Evolutionary conservation across 2,797 vertebrate genomes (phyloP), one percentile per base, ranked within the genome.

Genomic region (Acipenser ruthenus): DNA sequence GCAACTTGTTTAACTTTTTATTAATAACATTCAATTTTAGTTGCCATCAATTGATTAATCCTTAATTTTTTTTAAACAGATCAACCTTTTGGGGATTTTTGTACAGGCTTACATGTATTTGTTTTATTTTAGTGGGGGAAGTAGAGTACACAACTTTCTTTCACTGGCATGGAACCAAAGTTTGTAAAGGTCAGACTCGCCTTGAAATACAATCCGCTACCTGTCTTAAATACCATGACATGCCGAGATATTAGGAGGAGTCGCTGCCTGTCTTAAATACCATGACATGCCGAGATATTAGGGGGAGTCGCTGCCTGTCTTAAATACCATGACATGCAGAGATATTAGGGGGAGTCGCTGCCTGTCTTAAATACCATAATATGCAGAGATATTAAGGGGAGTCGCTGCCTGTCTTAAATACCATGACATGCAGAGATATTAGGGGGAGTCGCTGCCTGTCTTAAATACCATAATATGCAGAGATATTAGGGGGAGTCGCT

Each of bases 141-240:
- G 37, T 37, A 37, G 3, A 37, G 37, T 37, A 37, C 37, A 37
- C 37, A 5, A 37, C 5, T 37, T 37, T 37, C 37, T n/a, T 13
- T 58, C 5, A 58, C 10, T 58, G 55, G 55, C 55, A 23, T 62
- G 23, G 2, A 15, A 50, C 37, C 58, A 48, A 50, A 9, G 3
- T 10, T 53, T 50, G 37, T 65, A 69, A 72, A 75, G 66, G 72
- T 75, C 65, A 72, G 49, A 63, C 58, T 49, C n/a, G 66, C 64
- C 63, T 55, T 69, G 72, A 77, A 74, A 77, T 60, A 12, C 65
- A 10, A 70, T 62, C 65, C 56, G 6, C 11, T 13, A 13, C 58
- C 15, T 23, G 66, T 51, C 49, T 63, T 67, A 66, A 60, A 58
- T 58, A 10, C 55, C 55, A 58, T 10, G 11, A 12, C 18, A 37